Base-by-base conservation (phyloP, 2,113 vertebrate genomes). In the Oophaga pumilio region DNA sequence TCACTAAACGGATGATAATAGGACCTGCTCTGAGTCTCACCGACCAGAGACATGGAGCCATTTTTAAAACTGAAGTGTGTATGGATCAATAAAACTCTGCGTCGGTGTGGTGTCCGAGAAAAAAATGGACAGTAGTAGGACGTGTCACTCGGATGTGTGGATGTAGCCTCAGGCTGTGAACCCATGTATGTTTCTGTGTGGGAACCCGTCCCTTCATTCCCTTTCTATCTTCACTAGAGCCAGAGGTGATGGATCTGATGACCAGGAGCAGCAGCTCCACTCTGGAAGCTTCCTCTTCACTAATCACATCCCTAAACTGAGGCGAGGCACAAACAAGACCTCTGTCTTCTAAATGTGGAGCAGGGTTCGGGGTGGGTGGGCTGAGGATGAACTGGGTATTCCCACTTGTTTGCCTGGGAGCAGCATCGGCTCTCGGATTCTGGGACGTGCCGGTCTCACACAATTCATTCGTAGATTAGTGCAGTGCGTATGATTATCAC, bases 291-390 rank as follows among this genome's bases (percentile, higher is more conserved):
- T 84, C 52, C 56, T 20, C 82, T 13, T 20, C 82, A 71, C 14
- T 57, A 56, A 84, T 59, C 73, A 74, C 26, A 59, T 73, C n/a
- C 56, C 68, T 22, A 10, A 20, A 57, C 24, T n/a, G 52, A 84
- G 82, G 82, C 82, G 66, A 59, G 82, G 82, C 66, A 52, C 66
- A 84, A 84, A 73, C 49, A 73, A 84, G 56, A 84, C 50, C 68
- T 53, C 82, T 59, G 24, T 71, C 57, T 74, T 71, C 82, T 53
- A 84, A 74, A 73, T 74, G 82, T 59, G 66, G 81, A 57, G 52
- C 26, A 33, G 50, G 17, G 82, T 7, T 57, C 22, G 24, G 82
- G 64, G 82, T 20, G 52, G 69, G 82, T 20, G 64, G 53, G 82
- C 12, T 28, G 50, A 11, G 50, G 64, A 68, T 83, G 81, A 50